Evolutionary conservation across 2,113 vertebrate species (phyloP), one percentile per base, ranked within the genome.

Genomic region (Speoplatyrhinus poulsoni): DNA sequence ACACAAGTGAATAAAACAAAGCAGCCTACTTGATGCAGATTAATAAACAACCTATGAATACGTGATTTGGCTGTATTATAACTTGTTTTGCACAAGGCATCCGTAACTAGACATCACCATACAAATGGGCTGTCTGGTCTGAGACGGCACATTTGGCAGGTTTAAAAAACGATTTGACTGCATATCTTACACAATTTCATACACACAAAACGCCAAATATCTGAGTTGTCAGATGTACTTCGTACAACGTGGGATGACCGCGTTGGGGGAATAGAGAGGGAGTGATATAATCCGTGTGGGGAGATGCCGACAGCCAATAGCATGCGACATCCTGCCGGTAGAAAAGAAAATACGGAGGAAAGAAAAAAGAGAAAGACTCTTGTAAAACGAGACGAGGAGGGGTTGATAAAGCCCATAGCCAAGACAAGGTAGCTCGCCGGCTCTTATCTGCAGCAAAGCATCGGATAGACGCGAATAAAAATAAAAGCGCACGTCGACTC

Each of bases 301-400:
- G 41, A 70, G 47, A 65, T 67, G 73, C 73, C 11, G 65, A 3
- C 65, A 82, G 66, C 85, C 92, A 93, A 93, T 92, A 58, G 82
- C 74, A 61, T 69, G 74, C 80, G 76, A 91, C 82, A 80, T 92
- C 82, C 85, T 87, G 83, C 72, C 57, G 74, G 65, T 70, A 62
- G 71, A 80, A 84, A 78, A 83, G 81, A 70, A 3, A 56, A 75
- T 17, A 75, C 65, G 46, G 69, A 61, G 77, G 52, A 81, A 83
- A 80, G 73, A 46, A 72, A 66, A 81, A 83, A 80, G 71, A 46
- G 69, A 66, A 59, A 49, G 48, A 65, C 76, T 48, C 67, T 62
- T 60, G 55, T 75, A 76, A 60, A 76, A 62, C 63, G 75, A 77
- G 77, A 46, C 67, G 70, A 83, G 82, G 56, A 84, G 77, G 79